These are phyloP conservation scores for Margarornis squamiger DNA, from an alignment of 2,797 vertebrate species.

Conservation along the genomic window DNA sequence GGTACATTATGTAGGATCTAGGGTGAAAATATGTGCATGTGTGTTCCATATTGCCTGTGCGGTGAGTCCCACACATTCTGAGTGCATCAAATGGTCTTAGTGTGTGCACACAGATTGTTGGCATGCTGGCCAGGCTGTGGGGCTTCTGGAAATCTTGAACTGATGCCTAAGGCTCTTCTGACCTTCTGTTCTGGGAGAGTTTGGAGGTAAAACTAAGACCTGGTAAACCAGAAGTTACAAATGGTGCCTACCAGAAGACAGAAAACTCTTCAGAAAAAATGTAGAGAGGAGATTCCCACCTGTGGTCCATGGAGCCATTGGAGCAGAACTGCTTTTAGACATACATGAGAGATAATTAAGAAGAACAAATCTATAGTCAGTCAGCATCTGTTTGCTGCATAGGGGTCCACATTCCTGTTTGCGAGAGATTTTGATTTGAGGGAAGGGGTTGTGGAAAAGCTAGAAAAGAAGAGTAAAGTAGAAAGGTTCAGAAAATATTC, in stretches of 20 bases:
- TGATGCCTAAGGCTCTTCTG: neutral
- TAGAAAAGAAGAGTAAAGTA: neutral
- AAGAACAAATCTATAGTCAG: neutral
- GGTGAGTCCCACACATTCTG: neutral
- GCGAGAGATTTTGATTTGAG: neutral
- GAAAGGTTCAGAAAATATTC: neutral
- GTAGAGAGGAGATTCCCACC: neutral
- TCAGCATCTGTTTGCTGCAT: neutral
- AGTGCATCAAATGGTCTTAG: conserved; percentile 14
- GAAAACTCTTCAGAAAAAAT: neutral
- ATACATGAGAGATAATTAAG: neutral
- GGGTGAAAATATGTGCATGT: conserved; percentile 5
- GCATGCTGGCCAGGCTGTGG: neutral
- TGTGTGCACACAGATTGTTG: neutral
- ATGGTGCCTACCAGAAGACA: neutral
- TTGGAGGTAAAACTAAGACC: neutral
- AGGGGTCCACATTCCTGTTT: neutral
- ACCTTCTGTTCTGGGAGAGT: neutral
- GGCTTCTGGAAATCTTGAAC: conserved; percentile 34
- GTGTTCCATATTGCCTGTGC: conserved; percentile 4
- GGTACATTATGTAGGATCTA: neutral
- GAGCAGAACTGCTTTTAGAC: neutral
- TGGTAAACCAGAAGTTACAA: neutral
- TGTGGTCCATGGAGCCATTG: neutral
- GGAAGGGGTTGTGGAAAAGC: neutral